Evolutionary conservation across 2,888 invertebrate species (phyloP).

Genomic region (Ferdinandea cuprea): DNA sequence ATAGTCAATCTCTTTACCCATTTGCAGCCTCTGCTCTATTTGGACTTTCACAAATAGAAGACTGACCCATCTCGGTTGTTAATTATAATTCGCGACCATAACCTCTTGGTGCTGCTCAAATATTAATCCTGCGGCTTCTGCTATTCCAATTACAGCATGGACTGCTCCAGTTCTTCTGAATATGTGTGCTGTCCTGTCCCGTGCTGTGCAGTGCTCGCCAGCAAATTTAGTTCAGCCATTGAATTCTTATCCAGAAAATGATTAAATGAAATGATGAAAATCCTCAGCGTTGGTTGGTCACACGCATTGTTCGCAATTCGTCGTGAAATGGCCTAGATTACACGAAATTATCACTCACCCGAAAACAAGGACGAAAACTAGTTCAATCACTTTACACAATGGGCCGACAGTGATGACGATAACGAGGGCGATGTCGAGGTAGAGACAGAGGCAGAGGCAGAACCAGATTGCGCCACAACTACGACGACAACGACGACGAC

Average conservation of each 20-base stretch:
- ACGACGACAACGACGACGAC: constrained; percentile 5
- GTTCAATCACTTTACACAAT: constrained; percentile 71
- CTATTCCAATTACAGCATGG: neutral
- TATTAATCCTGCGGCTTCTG: neutral
- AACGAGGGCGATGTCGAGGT: too few species aligned
- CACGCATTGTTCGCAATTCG: constrained; percentile 70
- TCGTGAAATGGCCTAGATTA: constrained; percentile 63
- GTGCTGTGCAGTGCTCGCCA: too few species aligned
- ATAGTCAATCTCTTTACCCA: too few species aligned
- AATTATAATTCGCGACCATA: too few species aligned
- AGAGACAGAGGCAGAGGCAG: too few species aligned
- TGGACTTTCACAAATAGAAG: too few species aligned
- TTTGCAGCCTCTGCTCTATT: too few species aligned
- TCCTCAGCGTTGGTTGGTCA: constrained; percentile 64
- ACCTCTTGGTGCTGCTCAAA: constrained; percentile 4
- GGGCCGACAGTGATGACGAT: constrained; percentile 25
- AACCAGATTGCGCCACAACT: neutral
- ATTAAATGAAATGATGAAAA: constrained; percentile 37
- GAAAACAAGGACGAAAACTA: constrained; percentile 61
- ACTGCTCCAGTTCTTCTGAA: neutral
- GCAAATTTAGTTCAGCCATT: constrained; percentile 7
- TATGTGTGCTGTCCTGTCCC: too few species aligned
- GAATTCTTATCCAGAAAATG: constrained; percentile 12
- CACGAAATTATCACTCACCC: constrained; percentile 72
- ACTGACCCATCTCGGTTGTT: too few species aligned